Percentiles rank a stretch among this genome's conserved stretches.
These are phyloP conservation scores for Scomber japonicus DNA, from an alignment of 2,113 vertebrate species.

Conservation along the genomic window DNA sequence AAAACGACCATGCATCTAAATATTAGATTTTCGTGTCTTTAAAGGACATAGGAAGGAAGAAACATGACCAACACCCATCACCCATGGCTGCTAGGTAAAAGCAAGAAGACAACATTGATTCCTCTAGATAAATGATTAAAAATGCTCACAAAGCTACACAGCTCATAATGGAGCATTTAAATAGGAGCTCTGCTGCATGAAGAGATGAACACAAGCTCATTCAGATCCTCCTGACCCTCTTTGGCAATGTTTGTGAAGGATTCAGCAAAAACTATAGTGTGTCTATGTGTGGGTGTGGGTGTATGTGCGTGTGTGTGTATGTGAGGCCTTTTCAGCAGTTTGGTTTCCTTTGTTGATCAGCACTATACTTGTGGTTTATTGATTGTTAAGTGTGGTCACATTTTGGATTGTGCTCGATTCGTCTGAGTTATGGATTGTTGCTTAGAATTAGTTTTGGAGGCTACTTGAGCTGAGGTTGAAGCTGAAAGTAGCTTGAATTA, in stretches of 20 bases:
- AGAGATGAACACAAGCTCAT: constrained; percentile 14
- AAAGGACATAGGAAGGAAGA: not conserved
- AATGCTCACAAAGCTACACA: not conserved
- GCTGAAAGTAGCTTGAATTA: not conserved
- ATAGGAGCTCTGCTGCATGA: constrained; percentile 22
- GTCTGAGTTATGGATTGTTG: constrained; percentile 16
- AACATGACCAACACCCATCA: not conserved
- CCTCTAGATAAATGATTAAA: no score
- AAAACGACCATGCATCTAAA: not conserved
- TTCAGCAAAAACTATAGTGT: no score
- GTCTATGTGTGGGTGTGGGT: no score
- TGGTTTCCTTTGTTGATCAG: constrained; percentile 26
- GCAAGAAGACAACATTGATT: not conserved
- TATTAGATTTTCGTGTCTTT: not conserved
- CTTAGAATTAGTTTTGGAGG: constrained; percentile 18
- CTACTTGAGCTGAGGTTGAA: constrained; percentile 5
- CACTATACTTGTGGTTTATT: constrained; percentile 25
- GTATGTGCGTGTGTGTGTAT: not conserved
- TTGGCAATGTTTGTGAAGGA: no score
- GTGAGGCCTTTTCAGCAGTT: not conserved
- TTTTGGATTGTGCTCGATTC: constrained; percentile 8
- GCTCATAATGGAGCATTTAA: constrained; percentile 36
- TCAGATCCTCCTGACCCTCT: constrained; percentile 8
- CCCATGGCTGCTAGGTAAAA: not conserved
- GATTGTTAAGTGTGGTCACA: constrained; percentile 5